Percentiles rank a stretch among this genome's conserved stretches.
Conservation (phyloP, 2,888 invertebrate species). For the Pomacea canaliculata region DNA sequence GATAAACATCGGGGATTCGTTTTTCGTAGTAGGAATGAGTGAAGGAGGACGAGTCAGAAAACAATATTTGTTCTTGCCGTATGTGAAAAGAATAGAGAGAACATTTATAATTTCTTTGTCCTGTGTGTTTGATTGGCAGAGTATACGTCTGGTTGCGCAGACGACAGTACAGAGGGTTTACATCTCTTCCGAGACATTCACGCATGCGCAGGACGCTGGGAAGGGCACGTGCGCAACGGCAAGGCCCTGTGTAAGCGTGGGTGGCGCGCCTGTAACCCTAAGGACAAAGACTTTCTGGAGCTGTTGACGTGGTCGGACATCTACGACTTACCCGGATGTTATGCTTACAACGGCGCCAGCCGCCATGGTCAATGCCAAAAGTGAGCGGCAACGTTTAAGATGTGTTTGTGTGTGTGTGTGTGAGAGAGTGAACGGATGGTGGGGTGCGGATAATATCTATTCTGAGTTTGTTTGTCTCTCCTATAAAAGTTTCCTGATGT, state of each 20-base stretch:
- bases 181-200: conserved; percentile 57
- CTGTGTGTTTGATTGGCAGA: conserved; percentile 40
- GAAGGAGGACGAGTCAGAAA: no score
- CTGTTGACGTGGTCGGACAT: conserved; percentile 63
- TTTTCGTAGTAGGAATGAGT: no score
- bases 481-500: background rate
- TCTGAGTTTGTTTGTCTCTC: background rate
- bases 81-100: no score
- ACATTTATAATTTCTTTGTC: background rate
- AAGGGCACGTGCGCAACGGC: conserved; percentile 65
- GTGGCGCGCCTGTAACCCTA: conserved; percentile 60
- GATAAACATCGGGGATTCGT: no score
- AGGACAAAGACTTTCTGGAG: conserved; percentile 50
- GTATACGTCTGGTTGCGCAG: conserved; percentile 63
- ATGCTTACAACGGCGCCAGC: conserved; percentile 67
- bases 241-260: conserved; percentile 61
- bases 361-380: conserved; percentile 59
- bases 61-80: no score
- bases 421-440: no score
- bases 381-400: conserved; percentile 35
- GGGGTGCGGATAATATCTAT: no score
- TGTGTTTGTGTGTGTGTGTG: background rate
- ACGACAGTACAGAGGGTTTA: conserved; percentile 64
- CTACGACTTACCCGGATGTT: conserved; percentile 62
- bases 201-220: conserved; percentile 64